Evolutionary conservation across 2,113 vertebrate species (phyloP).

Genomic region (Columbina picui): DNA sequence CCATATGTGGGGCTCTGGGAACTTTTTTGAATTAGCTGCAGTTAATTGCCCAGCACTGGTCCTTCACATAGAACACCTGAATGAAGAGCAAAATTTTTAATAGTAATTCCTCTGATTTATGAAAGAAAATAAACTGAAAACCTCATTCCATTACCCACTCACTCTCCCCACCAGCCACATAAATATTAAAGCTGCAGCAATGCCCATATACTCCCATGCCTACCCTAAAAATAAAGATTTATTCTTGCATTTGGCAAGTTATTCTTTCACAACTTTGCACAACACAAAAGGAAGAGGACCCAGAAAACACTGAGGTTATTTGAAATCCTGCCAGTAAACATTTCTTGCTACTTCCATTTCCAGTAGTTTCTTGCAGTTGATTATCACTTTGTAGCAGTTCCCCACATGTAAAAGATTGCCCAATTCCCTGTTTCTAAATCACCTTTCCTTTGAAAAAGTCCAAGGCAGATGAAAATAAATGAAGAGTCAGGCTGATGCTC

Average conservation of each 20-base stretch:
- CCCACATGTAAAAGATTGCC: neutral
- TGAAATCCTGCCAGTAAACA: neutral
- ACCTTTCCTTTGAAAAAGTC: neutral
- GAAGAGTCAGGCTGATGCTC: neutral
- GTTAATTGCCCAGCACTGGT: neutral
- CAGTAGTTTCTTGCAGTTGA: neutral
- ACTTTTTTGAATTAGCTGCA: neutral
- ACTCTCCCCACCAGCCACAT: neutral
- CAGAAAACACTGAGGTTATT: neutral
- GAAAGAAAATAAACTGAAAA: neutral
- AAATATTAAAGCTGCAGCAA: neutral
- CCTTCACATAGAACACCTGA: neutral
- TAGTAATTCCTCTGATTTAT: neutral
- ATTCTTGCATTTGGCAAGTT: neutral
- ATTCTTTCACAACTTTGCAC: neutral
- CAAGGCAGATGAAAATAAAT: conserved; percentile 20
- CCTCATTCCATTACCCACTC: neutral
- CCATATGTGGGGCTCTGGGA: neutral
- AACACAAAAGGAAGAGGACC: neutral
- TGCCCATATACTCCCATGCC: neutral
- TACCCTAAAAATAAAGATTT: neutral
- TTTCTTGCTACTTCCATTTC: neutral
- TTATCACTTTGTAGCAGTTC: neutral
- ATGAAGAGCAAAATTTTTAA: neutral
- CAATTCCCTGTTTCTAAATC: neutral